Evolutionary conservation across 2,888 invertebrate genomes (phyloP).

Genomic region (Phasia obesa): DNA sequence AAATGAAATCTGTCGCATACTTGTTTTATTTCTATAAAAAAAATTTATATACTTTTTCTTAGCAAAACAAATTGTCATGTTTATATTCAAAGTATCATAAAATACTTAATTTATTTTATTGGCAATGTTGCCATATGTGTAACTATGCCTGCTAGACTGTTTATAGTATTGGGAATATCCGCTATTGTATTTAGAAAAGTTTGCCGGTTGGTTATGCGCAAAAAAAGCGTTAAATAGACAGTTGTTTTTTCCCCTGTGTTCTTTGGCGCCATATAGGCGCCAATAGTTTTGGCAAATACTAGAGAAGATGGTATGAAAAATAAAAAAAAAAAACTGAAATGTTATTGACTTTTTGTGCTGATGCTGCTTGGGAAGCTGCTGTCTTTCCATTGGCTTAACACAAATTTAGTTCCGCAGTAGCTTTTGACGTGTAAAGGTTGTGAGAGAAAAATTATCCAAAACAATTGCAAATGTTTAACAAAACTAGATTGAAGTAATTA

Average conservation of each 20-base stretch:
- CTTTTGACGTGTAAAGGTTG: slow-evolving; percentile 64
- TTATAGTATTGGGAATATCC: slow-evolving; percentile 35
- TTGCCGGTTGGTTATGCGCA: slow-evolving; percentile 49
- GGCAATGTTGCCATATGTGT: slow-evolving; percentile 53
- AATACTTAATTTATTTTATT: slow-evolving; percentile 14
- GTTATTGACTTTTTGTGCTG: slow-evolving; percentile 60
- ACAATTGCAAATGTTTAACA: neutral
- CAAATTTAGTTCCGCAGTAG: slow-evolving; percentile 58
- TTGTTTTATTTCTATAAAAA: slow-evolving; percentile 6
- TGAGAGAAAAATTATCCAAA: neutral
- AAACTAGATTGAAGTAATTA: slow-evolving; percentile 31
- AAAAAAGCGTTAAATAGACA: slow-evolving; percentile 56
- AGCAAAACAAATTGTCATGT: slow-evolving; percentile 33
- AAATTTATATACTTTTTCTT: neutral
- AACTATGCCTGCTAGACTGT: slow-evolving; percentile 12
- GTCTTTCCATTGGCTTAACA: slow-evolving; percentile 38
- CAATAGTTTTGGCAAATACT: slow-evolving; percentile 69
- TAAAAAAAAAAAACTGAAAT: slow-evolving; percentile 20
- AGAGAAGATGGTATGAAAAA: slow-evolving; percentile 28
- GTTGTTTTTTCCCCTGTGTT: slow-evolving; percentile 38
- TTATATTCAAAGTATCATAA: slow-evolving; percentile 24
- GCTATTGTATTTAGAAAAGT: slow-evolving; percentile 30
- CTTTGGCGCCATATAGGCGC: slow-evolving; percentile 65
- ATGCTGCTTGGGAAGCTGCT: slow-evolving; percentile 42
- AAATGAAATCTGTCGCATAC: slow-evolving; percentile 26